Conservation (phyloP, 2,888 invertebrate species). For the Dascillus cervinus region DNA sequence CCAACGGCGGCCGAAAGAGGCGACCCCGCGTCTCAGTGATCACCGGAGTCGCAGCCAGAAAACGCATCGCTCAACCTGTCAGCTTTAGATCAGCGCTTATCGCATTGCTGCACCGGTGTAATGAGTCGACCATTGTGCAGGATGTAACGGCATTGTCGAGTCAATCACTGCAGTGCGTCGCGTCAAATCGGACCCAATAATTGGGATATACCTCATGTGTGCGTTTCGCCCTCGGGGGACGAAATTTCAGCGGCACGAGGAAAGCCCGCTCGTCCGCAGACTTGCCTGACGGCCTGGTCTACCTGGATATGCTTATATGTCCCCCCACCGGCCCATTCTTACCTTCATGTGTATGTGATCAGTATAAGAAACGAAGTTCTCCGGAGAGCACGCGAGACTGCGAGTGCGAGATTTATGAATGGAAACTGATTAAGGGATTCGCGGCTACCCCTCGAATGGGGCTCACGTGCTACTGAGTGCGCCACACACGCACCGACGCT, state of each 20-base stretch:
- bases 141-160: slow-evolving; percentile 35
- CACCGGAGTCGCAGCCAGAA: slow-evolving; percentile 12
- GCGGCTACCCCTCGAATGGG: slow-evolving; percentile 8
- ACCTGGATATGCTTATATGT: slow-evolving; percentile 38
- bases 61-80: slow-evolving; percentile 27
- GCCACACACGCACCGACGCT: slow-evolving; percentile 9
- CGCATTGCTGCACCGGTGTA: slow-evolving; percentile 28
- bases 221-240: background rate
- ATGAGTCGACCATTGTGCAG: slow-evolving; percentile 37
- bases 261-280: slow-evolving; percentile 18
- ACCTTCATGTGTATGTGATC: slow-evolving; percentile 43
- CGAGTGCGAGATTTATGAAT: slow-evolving; percentile 19
- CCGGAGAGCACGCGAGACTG: slow-evolving; percentile 39
- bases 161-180: slow-evolving; percentile 30
- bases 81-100: slow-evolving; percentile 35
- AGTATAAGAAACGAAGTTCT: slow-evolving; percentile 43
- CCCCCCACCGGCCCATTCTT: slow-evolving; percentile 42
- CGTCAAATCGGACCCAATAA: slow-evolving; percentile 4
- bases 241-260: slow-evolving; percentile 14
- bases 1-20: too few relatives aligned
- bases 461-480: slow-evolving; percentile 14
- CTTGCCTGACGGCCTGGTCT: slow-evolving; percentile 35
- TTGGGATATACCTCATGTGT: background rate
- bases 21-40: slow-evolving; percentile 4
- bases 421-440: slow-evolving; percentile 17